Conservation (phyloP, 2,113 vertebrate species). For the Spea multiplicata region DNA sequence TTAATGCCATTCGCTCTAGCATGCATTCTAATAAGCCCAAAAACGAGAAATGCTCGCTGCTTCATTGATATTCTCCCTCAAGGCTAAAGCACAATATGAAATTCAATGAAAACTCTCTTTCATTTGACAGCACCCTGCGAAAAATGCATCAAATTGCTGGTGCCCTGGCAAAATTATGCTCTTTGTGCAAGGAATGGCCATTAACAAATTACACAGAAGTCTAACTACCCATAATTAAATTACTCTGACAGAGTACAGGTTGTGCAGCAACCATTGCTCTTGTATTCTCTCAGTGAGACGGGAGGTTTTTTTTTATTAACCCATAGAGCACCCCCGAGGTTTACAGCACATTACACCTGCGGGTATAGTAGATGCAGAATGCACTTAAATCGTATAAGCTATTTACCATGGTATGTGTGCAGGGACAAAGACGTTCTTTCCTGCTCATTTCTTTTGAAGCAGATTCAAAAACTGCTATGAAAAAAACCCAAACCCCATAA, state of each 20-base stretch:
- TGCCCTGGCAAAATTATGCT: conserved; percentile 53
- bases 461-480: neutral
- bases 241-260: conserved; percentile 59
- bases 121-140: conserved; percentile 57
- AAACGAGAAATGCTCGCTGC: conserved; percentile 48
- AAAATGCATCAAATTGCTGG: conserved; percentile 59
- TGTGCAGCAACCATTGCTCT: conserved; percentile 49
- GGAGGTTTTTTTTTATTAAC: conserved; percentile 31
- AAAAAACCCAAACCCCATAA: too few relatives aligned
- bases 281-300: conserved; percentile 11
- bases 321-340: neutral
- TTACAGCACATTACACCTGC: neutral
- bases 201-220: conserved; percentile 65
- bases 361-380: neutral
- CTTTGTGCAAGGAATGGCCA: conserved; percentile 50
- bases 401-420: neutral
- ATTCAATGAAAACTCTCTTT: conserved; percentile 58
- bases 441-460: neutral
- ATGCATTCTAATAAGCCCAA: conserved; percentile 48
- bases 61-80: conserved; percentile 59
- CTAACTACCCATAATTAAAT: conserved; percentile 64
- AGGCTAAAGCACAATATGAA: conserved; percentile 51
- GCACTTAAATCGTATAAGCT: conserved; percentile 8
- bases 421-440: neutral
- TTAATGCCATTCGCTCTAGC: conserved; percentile 12